A percentile compares a stretch with the other conserved stretches of the same genome.
phyloP scores from a whole-genome alignment of 2,888 invertebrate species.

The Oligia latruncula region DNA sequence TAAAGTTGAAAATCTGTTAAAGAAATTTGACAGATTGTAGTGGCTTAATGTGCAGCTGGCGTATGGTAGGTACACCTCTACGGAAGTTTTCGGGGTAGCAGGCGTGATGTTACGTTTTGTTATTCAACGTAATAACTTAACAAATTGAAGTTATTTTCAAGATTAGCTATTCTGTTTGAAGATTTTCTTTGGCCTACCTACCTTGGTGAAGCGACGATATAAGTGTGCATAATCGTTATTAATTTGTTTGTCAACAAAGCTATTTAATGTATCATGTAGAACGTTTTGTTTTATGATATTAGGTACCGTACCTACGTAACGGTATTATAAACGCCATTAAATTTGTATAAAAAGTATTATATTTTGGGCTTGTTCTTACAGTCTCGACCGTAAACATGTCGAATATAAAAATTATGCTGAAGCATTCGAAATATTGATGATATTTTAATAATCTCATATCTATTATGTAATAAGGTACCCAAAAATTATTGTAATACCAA shows the following conservation, averaged over 20 bases:
- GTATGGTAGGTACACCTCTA: no score
- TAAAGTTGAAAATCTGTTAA: no score
- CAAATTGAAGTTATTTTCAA: background rate
- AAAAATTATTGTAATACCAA: conserved; percentile 47
- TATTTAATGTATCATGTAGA: background rate
- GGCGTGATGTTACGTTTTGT: background rate
- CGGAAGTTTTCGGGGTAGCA: no score
- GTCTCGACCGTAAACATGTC: background rate
- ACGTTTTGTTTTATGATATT: conserved; percentile 2
- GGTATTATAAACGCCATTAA: background rate
- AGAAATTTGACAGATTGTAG: no score
- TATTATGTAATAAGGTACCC: conserved; percentile 34
- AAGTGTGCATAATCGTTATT: background rate
- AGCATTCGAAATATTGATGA: conserved; percentile 46
- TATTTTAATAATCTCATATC: conserved; percentile 60
- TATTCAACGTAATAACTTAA: background rate
- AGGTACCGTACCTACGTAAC: background rate
- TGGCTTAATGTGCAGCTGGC: no score
- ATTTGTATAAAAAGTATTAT: conserved; percentile 1
- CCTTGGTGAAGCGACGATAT: conserved; percentile 8
- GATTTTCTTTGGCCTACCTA: background rate
- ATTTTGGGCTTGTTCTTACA: conserved; percentile 19
- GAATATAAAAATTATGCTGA: conserved; percentile 14
- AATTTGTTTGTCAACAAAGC: background rate
- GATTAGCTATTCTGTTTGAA: background rate